phyloP scores from a whole-genome alignment of 2,797 vertebrate genomes.

The Fundulus diaphanus region DNA sequence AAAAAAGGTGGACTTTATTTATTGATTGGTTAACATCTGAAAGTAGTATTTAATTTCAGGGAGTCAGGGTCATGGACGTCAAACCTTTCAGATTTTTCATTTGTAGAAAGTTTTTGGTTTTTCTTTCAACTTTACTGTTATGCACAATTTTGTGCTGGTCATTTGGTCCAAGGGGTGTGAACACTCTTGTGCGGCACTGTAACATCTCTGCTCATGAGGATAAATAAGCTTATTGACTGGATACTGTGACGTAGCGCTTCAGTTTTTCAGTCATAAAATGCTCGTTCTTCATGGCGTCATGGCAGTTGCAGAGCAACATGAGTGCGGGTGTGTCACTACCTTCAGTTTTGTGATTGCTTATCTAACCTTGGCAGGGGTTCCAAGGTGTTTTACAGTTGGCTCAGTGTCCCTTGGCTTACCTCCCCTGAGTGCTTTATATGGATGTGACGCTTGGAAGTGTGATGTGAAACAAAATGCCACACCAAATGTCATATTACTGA shows the following conservation, averaged over 20 bases:
- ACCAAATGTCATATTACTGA: constrained; percentile 82
- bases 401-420: constrained; percentile 19
- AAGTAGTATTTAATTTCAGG: neutral
- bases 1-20: neutral
- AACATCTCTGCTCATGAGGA: constrained; percentile 15
- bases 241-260: constrained; percentile 4
- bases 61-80: neutral
- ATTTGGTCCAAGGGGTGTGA: neutral
- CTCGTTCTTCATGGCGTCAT: constrained; percentile 44
- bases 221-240: constrained; percentile 5
- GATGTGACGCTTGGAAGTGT: constrained; percentile 57
- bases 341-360: constrained; percentile 44
- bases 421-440: constrained; percentile 33
- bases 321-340: neutral
- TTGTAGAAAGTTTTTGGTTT: neutral
- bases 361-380: constrained; percentile 52
- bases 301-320: constrained; percentile 29
- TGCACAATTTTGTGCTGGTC: neutral
- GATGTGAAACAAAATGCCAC: constrained; percentile 73
- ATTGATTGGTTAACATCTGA: neutral
- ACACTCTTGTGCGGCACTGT: neutral
- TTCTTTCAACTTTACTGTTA: neutral
- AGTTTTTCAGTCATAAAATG: constrained; percentile 33
- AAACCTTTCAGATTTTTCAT: neutral
- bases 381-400: constrained; percentile 45